Percentiles rank a stretch among this genome's conserved stretches.
Evolutionary conservation across 2,888 invertebrate species (phyloP).

Genomic region (Sinelater perroti): DNA sequence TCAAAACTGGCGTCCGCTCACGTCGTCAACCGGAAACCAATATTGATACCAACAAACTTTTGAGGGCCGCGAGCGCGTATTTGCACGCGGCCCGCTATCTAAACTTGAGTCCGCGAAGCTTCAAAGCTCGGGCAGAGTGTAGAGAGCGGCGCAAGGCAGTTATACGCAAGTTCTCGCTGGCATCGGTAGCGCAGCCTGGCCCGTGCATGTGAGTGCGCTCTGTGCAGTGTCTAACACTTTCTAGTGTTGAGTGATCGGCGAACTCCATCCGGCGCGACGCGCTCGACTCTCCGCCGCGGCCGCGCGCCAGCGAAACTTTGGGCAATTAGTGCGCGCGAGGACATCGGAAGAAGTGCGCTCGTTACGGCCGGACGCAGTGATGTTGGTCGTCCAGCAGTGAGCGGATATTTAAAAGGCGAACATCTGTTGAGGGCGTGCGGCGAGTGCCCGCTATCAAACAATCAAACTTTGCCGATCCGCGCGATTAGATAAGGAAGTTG

Average conservation of each 20-base stretch:
- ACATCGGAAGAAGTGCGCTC: too few species aligned
- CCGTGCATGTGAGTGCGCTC: constrained; percentile 36
- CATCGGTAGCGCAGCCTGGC: constrained; percentile 34
- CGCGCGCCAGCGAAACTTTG: too few species aligned
- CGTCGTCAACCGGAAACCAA: constrained; percentile 49
- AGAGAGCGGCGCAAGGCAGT: constrained; percentile 45
- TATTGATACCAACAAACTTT: constrained; percentile 49
- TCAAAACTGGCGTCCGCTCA: constrained; percentile 54
- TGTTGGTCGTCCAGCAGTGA: constrained; percentile 20
- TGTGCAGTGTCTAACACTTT: constrained; percentile 34
- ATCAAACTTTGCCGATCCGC: constrained; percentile 34
- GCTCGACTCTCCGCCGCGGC: too few species aligned
- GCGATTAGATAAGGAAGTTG: constrained; percentile 25
- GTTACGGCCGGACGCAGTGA: too few species aligned
- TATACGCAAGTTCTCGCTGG: constrained; percentile 47
- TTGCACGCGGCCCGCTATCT: constrained; percentile 39
- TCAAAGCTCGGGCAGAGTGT: constrained; percentile 48
- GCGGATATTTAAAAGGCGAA: constrained; percentile 32
- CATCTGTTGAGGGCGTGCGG: constrained; percentile 33
- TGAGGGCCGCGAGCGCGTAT: constrained; percentile 34
- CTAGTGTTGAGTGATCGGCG: constrained; percentile 34
- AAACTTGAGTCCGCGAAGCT: constrained; percentile 51
- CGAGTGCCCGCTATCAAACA: constrained; percentile 32
- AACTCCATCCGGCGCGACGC: constrained; percentile 16
- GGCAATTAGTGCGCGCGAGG: too few species aligned